These are phyloP conservation scores for Hydrolagus colliei DNA, from an alignment of 2,797 vertebrate species.

Conservation along the genomic window DNA sequence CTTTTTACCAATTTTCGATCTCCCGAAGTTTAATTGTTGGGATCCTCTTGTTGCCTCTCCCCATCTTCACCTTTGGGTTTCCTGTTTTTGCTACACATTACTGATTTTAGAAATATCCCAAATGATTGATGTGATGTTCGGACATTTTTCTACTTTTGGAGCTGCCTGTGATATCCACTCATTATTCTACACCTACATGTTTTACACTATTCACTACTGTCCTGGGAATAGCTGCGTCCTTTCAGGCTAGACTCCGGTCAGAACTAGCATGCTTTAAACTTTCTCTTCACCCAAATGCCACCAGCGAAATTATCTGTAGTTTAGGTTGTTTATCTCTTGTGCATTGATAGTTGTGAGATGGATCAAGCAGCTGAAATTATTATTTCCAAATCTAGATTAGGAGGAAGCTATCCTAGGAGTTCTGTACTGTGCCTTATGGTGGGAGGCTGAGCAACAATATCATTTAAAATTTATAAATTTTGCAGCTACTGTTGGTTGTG, in stretches of 20 bases:
- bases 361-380: neutral
- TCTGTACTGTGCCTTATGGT: neutral
- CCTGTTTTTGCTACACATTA: neutral
- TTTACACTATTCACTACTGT: neutral
- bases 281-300: too few species aligned
- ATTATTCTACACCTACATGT: neutral
- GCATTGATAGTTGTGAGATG: neutral
- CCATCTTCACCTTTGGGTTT: conserved; percentile 1
- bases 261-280: too few species aligned
- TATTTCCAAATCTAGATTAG: neutral
- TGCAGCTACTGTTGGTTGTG: neutral
- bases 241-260: too few species aligned
- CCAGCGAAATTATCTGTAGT: neutral
- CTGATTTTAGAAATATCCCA: neutral
- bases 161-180: neutral
- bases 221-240: neutral
- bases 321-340: neutral
- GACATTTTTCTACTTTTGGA: too few species aligned
- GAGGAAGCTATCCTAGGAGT: too few species aligned
- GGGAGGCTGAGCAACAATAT: neutral
- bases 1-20: conserved; percentile 19
- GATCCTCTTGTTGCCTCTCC: neutral
- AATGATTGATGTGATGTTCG: neutral
- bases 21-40: neutral
- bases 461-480: neutral